These are phyloP conservation scores for Geopemphigus sp. DNA, from an alignment of 1,140 invertebrate genomes.

Conservation along the genomic window DNA sequence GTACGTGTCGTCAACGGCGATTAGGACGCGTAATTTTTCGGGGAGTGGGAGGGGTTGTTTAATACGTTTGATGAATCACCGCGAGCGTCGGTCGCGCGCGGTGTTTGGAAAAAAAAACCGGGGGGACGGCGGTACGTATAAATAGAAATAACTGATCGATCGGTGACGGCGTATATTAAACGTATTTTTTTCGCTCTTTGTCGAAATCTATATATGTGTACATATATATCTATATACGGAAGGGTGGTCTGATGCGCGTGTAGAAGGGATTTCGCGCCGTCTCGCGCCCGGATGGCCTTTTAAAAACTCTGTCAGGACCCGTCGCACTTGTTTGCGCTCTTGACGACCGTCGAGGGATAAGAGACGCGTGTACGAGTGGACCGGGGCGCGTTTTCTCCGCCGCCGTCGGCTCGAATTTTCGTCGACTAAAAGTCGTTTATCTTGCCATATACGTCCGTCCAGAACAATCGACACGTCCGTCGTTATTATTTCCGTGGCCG, in stretches of 20 bases:
- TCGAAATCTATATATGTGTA: background rate
- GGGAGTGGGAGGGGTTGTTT: background rate
- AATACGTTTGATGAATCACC: constrained; percentile 32
- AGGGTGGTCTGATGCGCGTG: constrained; percentile 18
- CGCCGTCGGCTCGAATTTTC: constrained; percentile 14
- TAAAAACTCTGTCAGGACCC: constrained; percentile 30
- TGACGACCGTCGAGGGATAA: constrained; percentile 5
- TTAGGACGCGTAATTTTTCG: constrained; percentile 13
- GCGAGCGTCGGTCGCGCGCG: too few relatives aligned
- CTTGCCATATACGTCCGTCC: constrained; percentile 2
- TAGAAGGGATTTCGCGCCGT: too few relatives aligned
- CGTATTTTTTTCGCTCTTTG: constrained; percentile 3
- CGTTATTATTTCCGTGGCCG: background rate
- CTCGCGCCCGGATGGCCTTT: constrained; percentile 39
- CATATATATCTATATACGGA: background rate
- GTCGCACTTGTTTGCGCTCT: constrained; percentile 32
- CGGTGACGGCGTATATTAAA: constrained; percentile 47
- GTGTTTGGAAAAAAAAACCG: too few relatives aligned
- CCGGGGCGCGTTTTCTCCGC: background rate
- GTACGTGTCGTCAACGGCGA: background rate
- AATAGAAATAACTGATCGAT: constrained; percentile 45
- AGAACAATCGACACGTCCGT: constrained; percentile 17
- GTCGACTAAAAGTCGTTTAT: constrained; percentile 43
- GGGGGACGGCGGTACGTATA: background rate
- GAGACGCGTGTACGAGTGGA: background rate